Percentiles rank a stretch among this genome's conserved stretches.
phyloP scores from a whole-genome alignment of 2,797 vertebrate species.

The Lophotriccus pileatus region DNA sequence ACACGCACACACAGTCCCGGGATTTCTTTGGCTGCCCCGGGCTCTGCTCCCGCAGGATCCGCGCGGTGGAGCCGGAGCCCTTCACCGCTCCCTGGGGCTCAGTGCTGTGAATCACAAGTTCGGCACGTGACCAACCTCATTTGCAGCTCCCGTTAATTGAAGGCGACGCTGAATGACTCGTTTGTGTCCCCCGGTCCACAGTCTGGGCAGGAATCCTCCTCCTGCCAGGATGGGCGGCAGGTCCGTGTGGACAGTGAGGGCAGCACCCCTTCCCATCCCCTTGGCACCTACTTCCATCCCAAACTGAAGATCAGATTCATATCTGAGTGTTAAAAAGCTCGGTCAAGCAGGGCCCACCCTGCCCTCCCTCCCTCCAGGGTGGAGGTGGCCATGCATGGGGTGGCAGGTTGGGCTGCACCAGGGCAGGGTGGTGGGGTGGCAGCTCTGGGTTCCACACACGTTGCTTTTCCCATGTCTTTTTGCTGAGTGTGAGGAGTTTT shows the following conservation, averaged over 20 bases:
- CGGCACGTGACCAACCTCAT: constrained; percentile 18
- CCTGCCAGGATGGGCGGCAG: not conserved
- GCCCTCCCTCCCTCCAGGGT: not conserved
- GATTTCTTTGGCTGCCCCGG: not conserved
- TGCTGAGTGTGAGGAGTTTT: not conserved
- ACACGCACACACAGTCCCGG: rapidly evolving
- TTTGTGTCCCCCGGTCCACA: not conserved
- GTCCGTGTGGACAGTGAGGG: rapidly evolving
- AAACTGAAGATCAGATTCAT: not conserved
- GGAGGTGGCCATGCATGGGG: not conserved
- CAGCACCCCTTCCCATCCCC: not conserved
- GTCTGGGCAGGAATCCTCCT: not conserved
- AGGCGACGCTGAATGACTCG: not conserved
- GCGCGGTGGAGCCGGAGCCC: not conserved
- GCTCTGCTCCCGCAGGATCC: not conserved
- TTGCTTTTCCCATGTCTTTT: not conserved
- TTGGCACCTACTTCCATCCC: not conserved
- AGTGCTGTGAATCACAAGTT: not conserved
- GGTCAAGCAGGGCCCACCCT: not conserved
- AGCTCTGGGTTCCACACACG: not conserved
- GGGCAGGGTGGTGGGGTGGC: rapidly evolving
- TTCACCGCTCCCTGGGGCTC: not conserved
- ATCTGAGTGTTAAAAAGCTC: no score
- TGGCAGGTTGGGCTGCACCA: not conserved
- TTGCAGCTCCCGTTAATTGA: constrained; percentile 34